Base-by-base conservation (phyloP, 2,888 invertebrate species). In the Drosophila borealis region DNA sequence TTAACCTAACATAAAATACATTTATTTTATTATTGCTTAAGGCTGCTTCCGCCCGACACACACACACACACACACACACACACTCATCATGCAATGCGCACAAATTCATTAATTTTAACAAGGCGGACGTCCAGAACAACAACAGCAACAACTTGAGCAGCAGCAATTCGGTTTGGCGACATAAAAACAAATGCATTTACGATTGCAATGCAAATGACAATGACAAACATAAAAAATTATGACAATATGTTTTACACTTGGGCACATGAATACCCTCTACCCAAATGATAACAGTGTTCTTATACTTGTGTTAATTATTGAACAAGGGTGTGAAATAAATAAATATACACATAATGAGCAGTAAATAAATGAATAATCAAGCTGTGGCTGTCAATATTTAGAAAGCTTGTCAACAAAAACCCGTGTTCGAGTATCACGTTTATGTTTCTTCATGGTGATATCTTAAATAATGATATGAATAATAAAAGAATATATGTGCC, bases 91-190 rank as follows among this genome's bases (percentile, higher is more conserved):
- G 44, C 45, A 50, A 51, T 33, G 46, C 65, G 61, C 73, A 72
- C 69, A 72, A 85, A 85, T 78, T 85, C 70, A 88, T 83, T 73
- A 80, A 88, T 85, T 82, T 80, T 34, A 61, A 71, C 81, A 77
- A 56, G 62, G 63, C 60, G 46, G 56, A 68, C 39, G 41, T 53
- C 41, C 48, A 72, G 48, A 59, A 61, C 45, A 44, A 67, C 42
- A 60, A 42, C 49, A 67, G 49, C 66, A 63, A 48, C 39, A 65
- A 45, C 46, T 57, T 41, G 19, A 50, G 44, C 54, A 65, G 42
- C 68, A 78, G 67, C 81, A 78, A 78, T 70, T 87, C 70, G 73
- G 64, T 65, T 56, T 68, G 64, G 57, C 50, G 54, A 59, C 65
- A 76, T 59, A 65, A 60, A 65, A 72, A 69, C 64, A 81, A 88